A percentile compares a stretch with the other conserved stretches of the same genome.
Evolutionary conservation across 35 echinoderm and acorn worm species (phyloP).

Genomic region (Strongylocentrotus purpuratus): DNA sequence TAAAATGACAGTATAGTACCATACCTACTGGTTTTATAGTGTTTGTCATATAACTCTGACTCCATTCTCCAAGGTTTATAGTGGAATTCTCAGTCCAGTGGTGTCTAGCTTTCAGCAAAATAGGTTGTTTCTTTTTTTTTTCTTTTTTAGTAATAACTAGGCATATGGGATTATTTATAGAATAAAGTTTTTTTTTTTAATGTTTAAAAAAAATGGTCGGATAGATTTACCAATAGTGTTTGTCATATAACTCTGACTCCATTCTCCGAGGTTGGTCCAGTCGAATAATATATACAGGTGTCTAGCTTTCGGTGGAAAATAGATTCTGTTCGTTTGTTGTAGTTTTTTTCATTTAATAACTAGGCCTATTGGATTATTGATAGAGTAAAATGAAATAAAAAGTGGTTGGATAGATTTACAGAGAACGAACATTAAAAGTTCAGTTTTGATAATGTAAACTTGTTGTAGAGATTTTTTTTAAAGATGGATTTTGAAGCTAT

Average conservation of each 20-base stretch:
- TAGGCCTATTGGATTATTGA: no score
- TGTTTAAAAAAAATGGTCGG: no score
- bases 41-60: slow-evolving; percentile 36
- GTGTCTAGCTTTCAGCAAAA: not conserved
- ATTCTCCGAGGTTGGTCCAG: not conserved
- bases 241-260: slow-evolving; percentile 31
- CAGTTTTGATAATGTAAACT: no score
- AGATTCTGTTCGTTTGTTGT: not conserved
- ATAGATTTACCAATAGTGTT: not conserved
- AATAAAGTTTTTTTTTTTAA: no score
- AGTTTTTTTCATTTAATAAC: not conserved
- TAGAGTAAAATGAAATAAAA: no score
- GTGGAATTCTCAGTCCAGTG: not conserved
- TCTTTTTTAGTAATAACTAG: no score
- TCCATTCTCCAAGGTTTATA: not conserved
- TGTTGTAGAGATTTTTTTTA: no score
- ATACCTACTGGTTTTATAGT: slow-evolving; percentile 23
- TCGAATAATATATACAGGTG: no score
- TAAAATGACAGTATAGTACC: slow-evolving; percentile 23
- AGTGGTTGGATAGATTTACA: no score
- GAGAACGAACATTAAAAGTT: no score
- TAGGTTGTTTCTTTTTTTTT: not conserved
- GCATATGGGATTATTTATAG: no score
- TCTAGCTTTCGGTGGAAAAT: not conserved
- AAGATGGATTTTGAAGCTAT: not conserved